Evolutionary conservation across 2,888 invertebrate genomes (phyloP).

Genomic region (Ectemnius cavifrons): DNA sequence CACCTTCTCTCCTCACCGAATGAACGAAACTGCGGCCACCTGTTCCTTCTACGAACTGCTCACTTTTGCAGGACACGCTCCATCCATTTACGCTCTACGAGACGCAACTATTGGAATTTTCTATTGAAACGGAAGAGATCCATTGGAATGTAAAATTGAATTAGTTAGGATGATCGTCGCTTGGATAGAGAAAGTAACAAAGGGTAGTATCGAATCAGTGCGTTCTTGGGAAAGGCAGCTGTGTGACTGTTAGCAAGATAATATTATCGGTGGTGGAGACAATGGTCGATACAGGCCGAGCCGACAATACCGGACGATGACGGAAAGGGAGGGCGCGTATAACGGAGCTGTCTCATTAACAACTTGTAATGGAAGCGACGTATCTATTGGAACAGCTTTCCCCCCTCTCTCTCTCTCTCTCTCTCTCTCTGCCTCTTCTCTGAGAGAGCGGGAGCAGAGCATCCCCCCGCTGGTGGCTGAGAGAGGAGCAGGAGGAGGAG

Average conservation of each 20-base stretch:
- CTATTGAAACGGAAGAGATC: too few species aligned
- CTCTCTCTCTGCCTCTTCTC: constrained; percentile 23
- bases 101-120: too few species aligned
- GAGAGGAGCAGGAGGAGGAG: not conserved
- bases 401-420: constrained; percentile 2
- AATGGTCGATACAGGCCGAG: constrained; percentile 63
- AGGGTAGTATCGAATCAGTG: too few species aligned
- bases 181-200: too few species aligned
- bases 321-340: constrained; percentile 58
- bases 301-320: constrained; percentile 52
- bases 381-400: constrained; percentile 52
- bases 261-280: constrained; percentile 70
- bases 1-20: not conserved
- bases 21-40: not conserved
- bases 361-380: constrained; percentile 72
- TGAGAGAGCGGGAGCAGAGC: constrained; percentile 28
- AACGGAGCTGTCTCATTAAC: constrained; percentile 75
- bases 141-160: too few species aligned
- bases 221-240: constrained; percentile 24
- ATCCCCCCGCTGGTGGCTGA: constrained; percentile 9
- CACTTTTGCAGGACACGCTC: not conserved
- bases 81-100: too few species aligned
- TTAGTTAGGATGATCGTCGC: too few species aligned
- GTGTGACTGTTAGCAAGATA: constrained; percentile 66
- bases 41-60: not conserved